phyloP scores from a whole-genome alignment of 2,113 vertebrate species.

The Amblyornis subalaris region DNA sequence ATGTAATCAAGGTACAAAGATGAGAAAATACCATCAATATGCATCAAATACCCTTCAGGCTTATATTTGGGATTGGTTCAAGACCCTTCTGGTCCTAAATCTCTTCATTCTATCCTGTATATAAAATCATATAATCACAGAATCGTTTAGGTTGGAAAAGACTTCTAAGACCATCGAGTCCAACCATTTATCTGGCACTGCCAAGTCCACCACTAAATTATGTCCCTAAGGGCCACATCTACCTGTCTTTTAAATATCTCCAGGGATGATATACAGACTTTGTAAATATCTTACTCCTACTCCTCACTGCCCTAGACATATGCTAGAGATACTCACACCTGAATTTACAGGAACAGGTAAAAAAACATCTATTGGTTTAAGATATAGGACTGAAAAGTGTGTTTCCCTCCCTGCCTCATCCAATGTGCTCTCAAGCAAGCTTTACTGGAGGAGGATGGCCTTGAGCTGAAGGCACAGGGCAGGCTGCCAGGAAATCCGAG shows the following conservation, averaged over 20 bases:
- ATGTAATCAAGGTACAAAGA: neutral
- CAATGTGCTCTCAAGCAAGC: neutral
- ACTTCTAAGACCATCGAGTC: neutral
- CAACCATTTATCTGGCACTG: neutral
- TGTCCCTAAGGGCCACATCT: neutral
- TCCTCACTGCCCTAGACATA: neutral
- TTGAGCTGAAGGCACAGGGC: conserved; percentile 43
- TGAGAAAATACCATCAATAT: neutral
- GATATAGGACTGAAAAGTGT: neutral
- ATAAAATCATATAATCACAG: neutral
- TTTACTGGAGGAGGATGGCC: conserved; percentile 23
- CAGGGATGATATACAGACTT: neutral
- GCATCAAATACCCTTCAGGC: neutral
- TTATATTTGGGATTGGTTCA: neutral
- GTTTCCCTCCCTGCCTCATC: neutral
- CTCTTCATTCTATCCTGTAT: neutral
- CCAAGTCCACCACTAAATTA: neutral
- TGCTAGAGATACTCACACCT: neutral
- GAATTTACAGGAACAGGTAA: neutral
- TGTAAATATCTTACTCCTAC: neutral
- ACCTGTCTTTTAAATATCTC: neutral
- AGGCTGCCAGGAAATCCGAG: conserved; percentile 48
- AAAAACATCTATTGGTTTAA: neutral
- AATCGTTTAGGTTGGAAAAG: neutral
- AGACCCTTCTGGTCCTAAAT: neutral